Conservation (phyloP, 2,888 invertebrate genomes). For the Epirrita christyi region DNA sequence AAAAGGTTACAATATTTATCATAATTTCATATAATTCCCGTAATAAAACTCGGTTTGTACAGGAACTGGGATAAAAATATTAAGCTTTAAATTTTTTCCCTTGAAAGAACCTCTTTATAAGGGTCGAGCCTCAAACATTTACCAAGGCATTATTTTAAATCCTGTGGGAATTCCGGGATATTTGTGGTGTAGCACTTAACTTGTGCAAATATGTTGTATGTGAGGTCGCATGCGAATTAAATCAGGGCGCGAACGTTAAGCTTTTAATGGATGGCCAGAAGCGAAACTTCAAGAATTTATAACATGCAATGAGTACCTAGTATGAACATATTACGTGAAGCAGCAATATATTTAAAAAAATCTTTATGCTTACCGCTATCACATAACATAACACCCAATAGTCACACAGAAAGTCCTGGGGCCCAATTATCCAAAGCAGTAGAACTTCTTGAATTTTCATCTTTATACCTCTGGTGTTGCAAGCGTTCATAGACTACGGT, state of each 20-base stretch:
- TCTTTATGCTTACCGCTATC: too few relatives aligned
- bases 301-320: not conserved
- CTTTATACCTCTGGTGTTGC: too few relatives aligned
- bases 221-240: constrained; percentile 22
- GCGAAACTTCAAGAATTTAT: constrained; percentile 9
- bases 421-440: too few relatives aligned
- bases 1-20: constrained; percentile 16
- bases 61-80: constrained; percentile 12
- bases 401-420: too few relatives aligned
- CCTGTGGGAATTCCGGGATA: constrained; percentile 9
- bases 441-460: too few relatives aligned
- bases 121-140: constrained; percentile 18
- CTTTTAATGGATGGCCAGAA: constrained; percentile 8
- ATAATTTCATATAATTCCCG: constrained; percentile 20
- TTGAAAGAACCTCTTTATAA: constrained; percentile 9
- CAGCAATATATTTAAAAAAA: too few relatives aligned
- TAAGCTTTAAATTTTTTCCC: constrained; percentile 19
- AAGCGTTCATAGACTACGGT: too few relatives aligned
- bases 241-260: constrained; percentile 88
- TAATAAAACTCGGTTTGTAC: constrained; percentile 7
- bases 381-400: too few relatives aligned
- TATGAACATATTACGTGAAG: too few relatives aligned
- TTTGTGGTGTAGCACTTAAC: constrained; percentile 21
- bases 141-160: constrained; percentile 21
- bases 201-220: constrained; percentile 25